Base-by-base conservation (phyloP, 2,113 vertebrate genomes). In the Corythaixoides concolor region DNA sequence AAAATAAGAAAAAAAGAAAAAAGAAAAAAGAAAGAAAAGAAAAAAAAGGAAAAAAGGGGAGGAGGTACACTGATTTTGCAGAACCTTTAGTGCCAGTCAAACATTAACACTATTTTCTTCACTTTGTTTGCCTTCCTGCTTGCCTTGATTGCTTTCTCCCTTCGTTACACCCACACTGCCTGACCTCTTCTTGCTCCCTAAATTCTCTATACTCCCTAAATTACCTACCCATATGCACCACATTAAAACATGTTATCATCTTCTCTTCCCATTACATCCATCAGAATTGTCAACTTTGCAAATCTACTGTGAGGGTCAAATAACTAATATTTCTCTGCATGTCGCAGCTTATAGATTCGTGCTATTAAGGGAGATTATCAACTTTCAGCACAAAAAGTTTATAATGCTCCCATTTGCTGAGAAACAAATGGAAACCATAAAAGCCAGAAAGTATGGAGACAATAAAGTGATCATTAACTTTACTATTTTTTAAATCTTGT, bases 201-300 rank as follows among this genome's bases (percentile, higher is more conserved):
- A n/a, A 76, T 85, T 95, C 86, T 79, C 84, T 79, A 55, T 97
- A 91, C 94, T 95, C 95, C 92, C 86, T 95, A 92, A 94, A 95
- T 92, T 95, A 96, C 90, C 94, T 88, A 93, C 84, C 95, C 95
- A 96, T 97, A 92, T 96, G 94, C 81, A 97, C 58, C 77, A 92
- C 92, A 95, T 93, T 97, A 97, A 95, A 97, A 97, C 77, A 94
- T 89, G 89, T 93, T 94, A 96, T 92, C 90, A 90, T 96, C 94
- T 92, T 95, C 90, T 85, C 94, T 95, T 96, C 84, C 89, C 84
- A 97, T 94, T 95, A 93, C 92, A 96, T 95, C 84, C 89, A 97
- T 91, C 96, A 96, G 62, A 89, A 89, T 92, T 92, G 89, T 85
- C 94, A 95, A 83, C 86, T 95, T 95, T 32, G 75, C 85, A 95